Evolutionary conservation across 92 coral and sea anemone species (phyloP), one percentile per base, ranked within the genome.

Genomic region (Phymanthus crucifer): DNA sequence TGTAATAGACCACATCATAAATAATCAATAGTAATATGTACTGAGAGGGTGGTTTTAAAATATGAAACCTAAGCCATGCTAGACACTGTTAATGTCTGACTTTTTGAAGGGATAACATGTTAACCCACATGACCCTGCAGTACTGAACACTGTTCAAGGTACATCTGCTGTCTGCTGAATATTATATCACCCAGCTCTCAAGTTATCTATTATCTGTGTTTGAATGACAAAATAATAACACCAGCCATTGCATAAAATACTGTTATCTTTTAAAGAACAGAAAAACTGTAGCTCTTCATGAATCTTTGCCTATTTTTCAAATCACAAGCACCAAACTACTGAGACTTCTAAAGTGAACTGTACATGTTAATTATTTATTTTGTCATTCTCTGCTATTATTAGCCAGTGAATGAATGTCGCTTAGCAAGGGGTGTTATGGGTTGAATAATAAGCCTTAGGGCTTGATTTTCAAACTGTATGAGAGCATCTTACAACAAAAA

Each of bases 1-100:
- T 76, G 16, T 56, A 9, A 19, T 11, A 37, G 26, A 61, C 81
- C 81, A 77, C 56, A 2, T 64, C 61, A 77, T 77, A n/a, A 64
- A 77, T 77, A 10, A 56, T 77, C 65, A 38, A 56, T 54, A 31
- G 45, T 33, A 52, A 26, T 54, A 48, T n/a, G n/a, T 56, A 23
- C 66, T 24, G 45, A 46, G 32, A 73, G 66, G 10, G 33, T 32
- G 33, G 45, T 75, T n/a, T 31, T 74, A 8, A 40, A 75, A 37
- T 32, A 56, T 47, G 43, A 45, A 72, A 72, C 33, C n/a, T 34
- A 13, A 69, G 40, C 40, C 24, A 69, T 69, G 73, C 46, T 34
- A 61, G 34, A 61, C 35, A 11, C 68, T 2, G 17, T 9, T 7
- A 61, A 57, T 57, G 66, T 23, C 32, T 57, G 66, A 61, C 26